These are phyloP conservation scores for Antrozous pallidus DNA, from an alignment of 2,797 vertebrate species.

Conservation along the genomic window DNA sequence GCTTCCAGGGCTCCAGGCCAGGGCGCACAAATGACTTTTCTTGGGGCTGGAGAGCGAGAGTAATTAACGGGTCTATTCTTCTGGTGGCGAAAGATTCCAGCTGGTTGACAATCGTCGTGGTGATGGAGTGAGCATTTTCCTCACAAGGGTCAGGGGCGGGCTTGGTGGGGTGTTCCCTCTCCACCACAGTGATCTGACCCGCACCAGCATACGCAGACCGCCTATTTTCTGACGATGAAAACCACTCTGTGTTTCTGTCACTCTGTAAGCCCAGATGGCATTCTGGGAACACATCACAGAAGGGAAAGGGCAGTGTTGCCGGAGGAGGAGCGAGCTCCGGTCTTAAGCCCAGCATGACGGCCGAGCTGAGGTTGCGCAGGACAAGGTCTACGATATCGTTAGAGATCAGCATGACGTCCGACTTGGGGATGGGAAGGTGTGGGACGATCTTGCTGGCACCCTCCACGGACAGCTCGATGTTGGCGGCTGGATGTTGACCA, in stretches of 20 bases:
- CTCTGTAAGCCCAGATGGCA: neutral
- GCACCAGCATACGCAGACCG: neutral
- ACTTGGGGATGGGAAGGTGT: slow-evolving; percentile 55
- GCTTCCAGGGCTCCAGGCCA: slow-evolving; percentile 16
- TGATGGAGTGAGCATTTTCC: slow-evolving; percentile 63
- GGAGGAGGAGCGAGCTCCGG: neutral
- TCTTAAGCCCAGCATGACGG: slow-evolving; percentile 14
- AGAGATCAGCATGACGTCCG: slow-evolving; percentile 65
- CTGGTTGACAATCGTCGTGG: slow-evolving; percentile 47
- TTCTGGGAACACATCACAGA: neutral
- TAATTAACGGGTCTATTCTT: slow-evolving; percentile 53
- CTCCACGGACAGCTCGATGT: neutral
- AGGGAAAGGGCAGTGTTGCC: neutral
- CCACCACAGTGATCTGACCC: neutral
- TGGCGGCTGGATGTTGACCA: too few relatives aligned
- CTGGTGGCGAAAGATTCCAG: slow-evolving; percentile 70
- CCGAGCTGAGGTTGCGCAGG: slow-evolving; percentile 58
- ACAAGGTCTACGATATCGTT: slow-evolving; percentile 61
- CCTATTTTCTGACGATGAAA: neutral
- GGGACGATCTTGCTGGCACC: neutral
- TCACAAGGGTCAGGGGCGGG: neutral
- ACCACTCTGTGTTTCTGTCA: neutral
- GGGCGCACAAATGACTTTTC: neutral
- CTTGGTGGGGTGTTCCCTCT: neutral
- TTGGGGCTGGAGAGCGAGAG: slow-evolving; percentile 33